Conservation (phyloP, 2,888 invertebrate genomes). For the Drosophila yooni region DNA sequence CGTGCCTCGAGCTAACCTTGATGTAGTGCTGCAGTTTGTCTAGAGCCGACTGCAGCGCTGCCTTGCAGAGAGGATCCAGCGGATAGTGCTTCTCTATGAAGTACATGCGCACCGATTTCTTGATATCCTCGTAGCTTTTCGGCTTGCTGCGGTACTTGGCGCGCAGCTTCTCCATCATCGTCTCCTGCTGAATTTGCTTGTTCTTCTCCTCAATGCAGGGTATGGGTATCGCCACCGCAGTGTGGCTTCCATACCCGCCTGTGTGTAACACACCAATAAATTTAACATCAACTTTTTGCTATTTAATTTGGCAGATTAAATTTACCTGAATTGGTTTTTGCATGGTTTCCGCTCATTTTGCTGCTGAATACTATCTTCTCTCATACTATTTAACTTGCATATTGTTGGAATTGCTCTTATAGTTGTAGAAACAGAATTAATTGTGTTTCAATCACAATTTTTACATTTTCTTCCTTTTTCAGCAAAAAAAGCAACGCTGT, state of each 20-base stretch:
- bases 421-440: background rate
- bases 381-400: background rate
- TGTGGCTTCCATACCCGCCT: slow-evolving; percentile 40
- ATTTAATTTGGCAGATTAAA: background rate
- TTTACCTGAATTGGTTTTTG: slow-evolving; percentile 43
- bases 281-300: background rate
- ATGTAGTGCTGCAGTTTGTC: slow-evolving; percentile 97
- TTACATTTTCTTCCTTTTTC: background rate
- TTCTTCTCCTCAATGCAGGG: slow-evolving; percentile 86
- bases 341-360: slow-evolving; percentile 54
- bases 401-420: background rate
- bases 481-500: slow-evolving; percentile 13
- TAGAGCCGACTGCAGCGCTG: slow-evolving; percentile 94
- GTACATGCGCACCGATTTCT: slow-evolving; percentile 94
- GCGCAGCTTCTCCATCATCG: slow-evolving; percentile 95
- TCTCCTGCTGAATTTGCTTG: slow-evolving; percentile 92
- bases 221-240: slow-evolving; percentile 22
- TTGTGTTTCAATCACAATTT: background rate
- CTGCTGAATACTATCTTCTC: background rate
- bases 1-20: slow-evolving; percentile 95
- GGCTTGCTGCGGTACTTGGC: slow-evolving; percentile 92
- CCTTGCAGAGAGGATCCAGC: slow-evolving; percentile 93
- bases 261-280: background rate
- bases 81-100: slow-evolving; percentile 95
- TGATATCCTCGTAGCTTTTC: slow-evolving; percentile 93